Evolutionary conservation across 1,140 invertebrate genomes (phyloP).

Genomic region (Pemphigus obesinymphae): DNA sequence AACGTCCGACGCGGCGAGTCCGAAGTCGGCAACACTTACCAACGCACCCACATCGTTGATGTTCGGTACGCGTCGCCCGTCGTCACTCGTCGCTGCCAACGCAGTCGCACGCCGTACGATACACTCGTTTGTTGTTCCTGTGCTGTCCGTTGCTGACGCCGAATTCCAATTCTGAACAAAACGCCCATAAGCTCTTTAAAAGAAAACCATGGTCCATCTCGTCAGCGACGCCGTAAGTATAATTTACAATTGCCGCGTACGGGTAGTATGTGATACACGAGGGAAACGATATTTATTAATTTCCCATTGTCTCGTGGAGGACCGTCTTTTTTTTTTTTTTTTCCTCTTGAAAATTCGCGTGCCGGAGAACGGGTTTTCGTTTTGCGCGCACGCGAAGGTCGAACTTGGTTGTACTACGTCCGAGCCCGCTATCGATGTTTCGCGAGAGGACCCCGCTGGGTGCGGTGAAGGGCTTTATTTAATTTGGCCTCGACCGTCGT

Average conservation of each 20-base stretch:
- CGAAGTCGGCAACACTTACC: too few relatives aligned
- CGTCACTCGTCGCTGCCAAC: not conserved
- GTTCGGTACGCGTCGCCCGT: not conserved
- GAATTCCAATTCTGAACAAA: not conserved
- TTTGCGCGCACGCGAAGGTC: not conserved
- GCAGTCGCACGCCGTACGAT: not conserved
- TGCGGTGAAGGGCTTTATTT: conserved; percentile 16
- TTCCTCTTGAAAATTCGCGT: not conserved
- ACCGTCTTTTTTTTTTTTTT: not conserved
- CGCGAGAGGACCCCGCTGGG: not conserved
- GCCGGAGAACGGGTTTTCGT: not conserved
- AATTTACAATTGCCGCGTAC: too few relatives aligned
- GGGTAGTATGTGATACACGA: too few relatives aligned
- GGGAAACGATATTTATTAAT: too few relatives aligned
- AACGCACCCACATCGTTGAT: not conserved
- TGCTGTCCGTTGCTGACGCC: not conserved
- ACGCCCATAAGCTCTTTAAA: not conserved
- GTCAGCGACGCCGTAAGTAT: conserved; percentile 21
- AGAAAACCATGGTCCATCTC: conserved; percentile 30
- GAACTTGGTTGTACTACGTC: too few relatives aligned
- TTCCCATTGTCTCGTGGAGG: too few relatives aligned
- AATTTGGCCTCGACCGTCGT: conserved; percentile 2
- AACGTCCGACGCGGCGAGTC: not conserved
- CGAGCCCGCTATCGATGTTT: not conserved
- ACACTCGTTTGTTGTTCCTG: not conserved